Evolutionary conservation across 2,888 invertebrate species (phyloP).

Genomic region (Parasteatoda lunata): DNA sequence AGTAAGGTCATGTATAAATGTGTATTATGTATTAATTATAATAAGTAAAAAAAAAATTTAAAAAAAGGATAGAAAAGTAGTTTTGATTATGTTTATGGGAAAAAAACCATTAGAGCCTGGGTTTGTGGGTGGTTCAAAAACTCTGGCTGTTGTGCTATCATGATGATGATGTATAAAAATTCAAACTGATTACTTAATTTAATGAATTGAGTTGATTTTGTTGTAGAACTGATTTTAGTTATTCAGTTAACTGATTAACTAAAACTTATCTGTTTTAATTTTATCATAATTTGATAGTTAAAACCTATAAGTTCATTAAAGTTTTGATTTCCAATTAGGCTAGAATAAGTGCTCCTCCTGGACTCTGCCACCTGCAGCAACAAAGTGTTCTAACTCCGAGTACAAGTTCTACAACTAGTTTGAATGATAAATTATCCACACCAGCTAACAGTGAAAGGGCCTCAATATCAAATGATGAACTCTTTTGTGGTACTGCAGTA

Average conservation of each 20-base stretch:
- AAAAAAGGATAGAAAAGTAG: no score
- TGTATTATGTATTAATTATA: no score
- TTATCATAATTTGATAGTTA: background rate
- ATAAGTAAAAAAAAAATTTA: no score
- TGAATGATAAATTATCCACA: constrained; percentile 18
- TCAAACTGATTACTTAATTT: background rate
- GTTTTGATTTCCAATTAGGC: constrained; percentile 46
- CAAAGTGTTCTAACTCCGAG: constrained; percentile 21
- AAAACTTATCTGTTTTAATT: background rate
- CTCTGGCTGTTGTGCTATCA: background rate
- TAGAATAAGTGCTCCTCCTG: constrained; percentile 68
- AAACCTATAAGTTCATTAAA: background rate
- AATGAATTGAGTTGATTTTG: background rate
- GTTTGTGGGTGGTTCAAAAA: no score
- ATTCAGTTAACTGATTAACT: background rate
- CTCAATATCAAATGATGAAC: constrained; percentile 46
- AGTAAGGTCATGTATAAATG: no score
- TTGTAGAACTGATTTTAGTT: background rate
- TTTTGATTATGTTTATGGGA: no score
- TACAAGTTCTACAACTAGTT: constrained; percentile 39
- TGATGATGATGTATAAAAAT: background rate
- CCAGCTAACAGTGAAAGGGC: background rate
- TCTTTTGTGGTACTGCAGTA: constrained; percentile 17
- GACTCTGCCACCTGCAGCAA: constrained; percentile 62
- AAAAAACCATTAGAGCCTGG: no score